A percentile compares a stretch with the other conserved stretches of the same genome.
Evolutionary conservation across 1,140 invertebrate genomes (phyloP).

Genomic region (Lepidurus apus): DNA sequence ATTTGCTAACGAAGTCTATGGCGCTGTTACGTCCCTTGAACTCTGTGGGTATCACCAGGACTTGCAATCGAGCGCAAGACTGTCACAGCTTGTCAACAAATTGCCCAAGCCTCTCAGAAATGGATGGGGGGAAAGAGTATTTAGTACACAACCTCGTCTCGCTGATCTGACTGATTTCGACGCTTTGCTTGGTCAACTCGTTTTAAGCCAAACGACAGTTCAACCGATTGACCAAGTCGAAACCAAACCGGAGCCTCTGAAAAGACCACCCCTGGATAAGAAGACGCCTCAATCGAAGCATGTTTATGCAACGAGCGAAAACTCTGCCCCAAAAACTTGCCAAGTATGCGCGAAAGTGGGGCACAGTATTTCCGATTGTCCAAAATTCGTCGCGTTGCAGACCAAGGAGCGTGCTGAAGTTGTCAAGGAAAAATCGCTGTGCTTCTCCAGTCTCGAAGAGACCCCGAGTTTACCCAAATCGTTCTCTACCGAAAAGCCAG

Average conservation of each 20-base stretch:
- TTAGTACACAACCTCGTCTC: conserved; percentile 15
- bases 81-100: conserved; percentile 21
- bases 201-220: background rate
- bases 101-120: background rate
- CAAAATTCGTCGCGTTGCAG: background rate
- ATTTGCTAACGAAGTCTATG: background rate
- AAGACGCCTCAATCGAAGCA: background rate
- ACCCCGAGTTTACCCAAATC: conserved; percentile 25
- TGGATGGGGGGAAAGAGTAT: conserved; percentile 6
- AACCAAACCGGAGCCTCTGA: background rate
- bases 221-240: background rate
- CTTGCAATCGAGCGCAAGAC: background rate
- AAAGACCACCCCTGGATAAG: background rate
- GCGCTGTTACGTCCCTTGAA: conserved; percentile 11
- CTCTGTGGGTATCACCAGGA: background rate
- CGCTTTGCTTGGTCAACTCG: conserved; percentile 11
- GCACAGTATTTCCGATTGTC: background rate
- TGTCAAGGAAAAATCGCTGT: conserved; percentile 29
- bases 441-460: conserved; percentile 27
- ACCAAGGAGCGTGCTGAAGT: conserved; percentile 26
- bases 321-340: background rate
- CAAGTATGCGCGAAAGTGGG: background rate
- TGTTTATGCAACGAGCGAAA: background rate
- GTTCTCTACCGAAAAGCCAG: background rate
- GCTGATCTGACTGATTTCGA: conserved; percentile 5